Evolutionary conservation across 2,797 vertebrate species (phyloP).

Genomic region (Ibycter americanus): DNA sequence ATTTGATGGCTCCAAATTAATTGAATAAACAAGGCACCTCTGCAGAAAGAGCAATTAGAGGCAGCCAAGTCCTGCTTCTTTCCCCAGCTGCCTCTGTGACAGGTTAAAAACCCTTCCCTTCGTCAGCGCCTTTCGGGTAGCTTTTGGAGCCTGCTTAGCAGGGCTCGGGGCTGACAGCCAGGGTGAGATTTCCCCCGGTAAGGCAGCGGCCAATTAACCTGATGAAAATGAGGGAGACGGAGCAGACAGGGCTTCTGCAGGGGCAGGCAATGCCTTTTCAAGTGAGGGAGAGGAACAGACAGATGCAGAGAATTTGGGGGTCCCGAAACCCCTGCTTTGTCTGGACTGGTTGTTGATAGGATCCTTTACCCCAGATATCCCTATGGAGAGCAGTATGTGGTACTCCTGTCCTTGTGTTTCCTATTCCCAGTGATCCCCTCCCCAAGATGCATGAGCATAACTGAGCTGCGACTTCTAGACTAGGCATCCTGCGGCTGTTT

Average conservation of each 20-base stretch:
- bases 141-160: neutral
- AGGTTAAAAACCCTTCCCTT: slow-evolving; percentile 39
- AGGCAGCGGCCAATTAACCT: neutral
- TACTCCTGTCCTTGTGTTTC: neutral
- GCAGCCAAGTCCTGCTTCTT: neutral
- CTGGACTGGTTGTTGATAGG: neutral
- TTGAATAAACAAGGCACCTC: slow-evolving; percentile 42
- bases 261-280: neutral
- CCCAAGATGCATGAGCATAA: accelerated
- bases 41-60: slow-evolving; percentile 23
- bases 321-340: neutral
- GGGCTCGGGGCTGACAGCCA: neutral
- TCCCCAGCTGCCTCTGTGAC: slow-evolving; percentile 43
- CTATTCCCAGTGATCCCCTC: neutral
- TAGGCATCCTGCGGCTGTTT: neutral
- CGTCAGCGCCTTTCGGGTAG: neutral
- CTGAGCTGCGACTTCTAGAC: neutral
- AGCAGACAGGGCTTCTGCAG: neutral
- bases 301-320: neutral
- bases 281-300: neutral
- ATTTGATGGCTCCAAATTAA: slow-evolving; percentile 52
- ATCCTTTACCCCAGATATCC: neutral
- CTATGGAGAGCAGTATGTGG: accelerated
- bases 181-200: neutral
- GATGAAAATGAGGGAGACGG: neutral